Conservation (phyloP, 2,888 invertebrate species). For the Idaea aversata region DNA sequence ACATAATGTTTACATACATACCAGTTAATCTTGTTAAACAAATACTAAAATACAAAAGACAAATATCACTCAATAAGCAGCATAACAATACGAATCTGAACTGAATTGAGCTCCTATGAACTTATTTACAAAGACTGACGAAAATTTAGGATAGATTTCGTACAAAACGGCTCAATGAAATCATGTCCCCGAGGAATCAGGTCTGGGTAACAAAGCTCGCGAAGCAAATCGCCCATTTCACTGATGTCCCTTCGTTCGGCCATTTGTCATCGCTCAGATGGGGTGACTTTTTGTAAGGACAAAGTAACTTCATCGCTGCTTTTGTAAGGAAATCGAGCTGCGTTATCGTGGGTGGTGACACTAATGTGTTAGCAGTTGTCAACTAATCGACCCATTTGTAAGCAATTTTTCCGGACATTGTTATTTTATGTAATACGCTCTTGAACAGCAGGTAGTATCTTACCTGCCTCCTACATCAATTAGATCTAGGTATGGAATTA, state of each 20-base stretch:
- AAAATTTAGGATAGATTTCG: conserved; percentile 17
- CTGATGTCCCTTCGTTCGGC: conserved; percentile 54
- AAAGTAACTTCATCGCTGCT: conserved; percentile 66
- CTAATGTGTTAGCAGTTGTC: conserved; percentile 56
- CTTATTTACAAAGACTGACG: conserved; percentile 20
- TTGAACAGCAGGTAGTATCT: no score
- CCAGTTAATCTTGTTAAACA: no score
- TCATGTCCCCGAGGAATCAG: conserved; percentile 28
- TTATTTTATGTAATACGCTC: background rate
- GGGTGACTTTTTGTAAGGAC: conserved; percentile 73
- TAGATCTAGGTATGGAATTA: no score
- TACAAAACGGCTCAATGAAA: conserved; percentile 31
- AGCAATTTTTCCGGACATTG: conserved; percentile 37
- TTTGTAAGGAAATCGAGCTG: conserved; percentile 65
- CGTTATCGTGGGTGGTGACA: conserved; percentile 54
- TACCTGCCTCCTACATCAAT: no score
- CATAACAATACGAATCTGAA: background rate
- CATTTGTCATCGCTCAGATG: conserved; percentile 76
- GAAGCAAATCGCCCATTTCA: conserved; percentile 67
- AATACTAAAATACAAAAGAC: no score
- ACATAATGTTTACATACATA: no score
- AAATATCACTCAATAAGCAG: background rate
- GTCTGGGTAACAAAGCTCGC: conserved; percentile 29
- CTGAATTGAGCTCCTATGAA: conserved; percentile 9
- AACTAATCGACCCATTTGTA: conserved; percentile 53